Conservation (phyloP, 2,888 invertebrate species). For the Hydrotaea cyrtoneurina region DNA sequence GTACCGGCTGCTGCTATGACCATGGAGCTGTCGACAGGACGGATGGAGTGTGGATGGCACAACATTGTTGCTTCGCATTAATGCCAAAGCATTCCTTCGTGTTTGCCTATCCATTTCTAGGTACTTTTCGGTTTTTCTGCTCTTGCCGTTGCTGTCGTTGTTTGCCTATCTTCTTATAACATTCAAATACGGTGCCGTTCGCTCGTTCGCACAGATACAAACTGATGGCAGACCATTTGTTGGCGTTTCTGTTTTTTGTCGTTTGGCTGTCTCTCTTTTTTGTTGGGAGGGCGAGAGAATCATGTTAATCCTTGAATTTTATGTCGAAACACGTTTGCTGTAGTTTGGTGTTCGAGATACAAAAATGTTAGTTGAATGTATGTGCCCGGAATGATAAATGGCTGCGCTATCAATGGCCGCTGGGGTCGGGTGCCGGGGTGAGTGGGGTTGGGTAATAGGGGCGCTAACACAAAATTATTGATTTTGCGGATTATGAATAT, state of each 20-base stretch:
- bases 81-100: constrained; percentile 52
- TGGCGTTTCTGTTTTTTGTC: constrained; percentile 11
- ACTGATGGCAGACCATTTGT: constrained; percentile 41
- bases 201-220: not conserved
- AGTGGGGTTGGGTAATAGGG: not conserved
- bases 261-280: not conserved
- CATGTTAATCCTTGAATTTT: constrained; percentile 60
- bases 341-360: constrained; percentile 44
- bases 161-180: constrained; percentile 9
- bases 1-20: constrained; percentile 43
- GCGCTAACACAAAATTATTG: constrained; percentile 28
- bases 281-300: constrained; percentile 6
- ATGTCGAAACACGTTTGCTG: constrained; percentile 62
- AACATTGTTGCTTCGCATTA: constrained; percentile 39
- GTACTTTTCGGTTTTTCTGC: constrained; percentile 2
- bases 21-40: not conserved
- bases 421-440: not conserved
- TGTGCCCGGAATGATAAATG: constrained; percentile 20
- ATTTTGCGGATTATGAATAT: constrained; percentile 28
- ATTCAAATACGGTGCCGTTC: constrained; percentile 16
- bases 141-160: not conserved
- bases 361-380: constrained; percentile 10
- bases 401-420: not conserved
- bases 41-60: constrained; percentile 11
- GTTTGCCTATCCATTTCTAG: constrained; percentile 25